Base-by-base conservation (phyloP, 2,113 vertebrate species). In the Ictalurus punctatus region DNA sequence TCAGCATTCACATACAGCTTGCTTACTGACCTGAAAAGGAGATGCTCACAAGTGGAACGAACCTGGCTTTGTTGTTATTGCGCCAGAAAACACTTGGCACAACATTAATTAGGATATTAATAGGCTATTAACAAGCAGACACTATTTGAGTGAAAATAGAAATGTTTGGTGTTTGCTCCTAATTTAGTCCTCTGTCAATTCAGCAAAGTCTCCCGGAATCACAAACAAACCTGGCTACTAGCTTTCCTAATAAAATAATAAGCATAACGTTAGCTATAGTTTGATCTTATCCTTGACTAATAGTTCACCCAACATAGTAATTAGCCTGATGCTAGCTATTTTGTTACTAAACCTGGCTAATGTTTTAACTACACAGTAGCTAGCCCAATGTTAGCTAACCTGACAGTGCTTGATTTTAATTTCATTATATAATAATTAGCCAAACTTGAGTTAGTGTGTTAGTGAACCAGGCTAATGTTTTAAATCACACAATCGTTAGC, bases 61-160 rank as follows among this genome's bases (percentile, higher is more conserved):
- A 40, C 5, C 78, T 87, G 78, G 9, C 48, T 78, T n/a, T 63
- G 69, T 37, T 44, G 71, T 58, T 80, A 40, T 8, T 44, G 65
- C 59, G 86, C 79, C 79, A 87, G 48, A 54, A 3, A 56, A 83
- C 78, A 87, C 65, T 83, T 83, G 81, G 30, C 34, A 27, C 81
- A 44, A 44, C 58, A 58, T 63, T 63, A 63, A 83, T 83, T 83
- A 40, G 58, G 34, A 59, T 63, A 83, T 63, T 83, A 83, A 83
- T 40, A 63, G 58, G 19, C 58, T 44, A 44, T 83, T 83, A 83
- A 63, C 81, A 63, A 83, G 81, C 54, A 23, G 14, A 63, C 59
- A 44, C 2, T 16, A 27, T 83, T 83, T 27, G 34, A 16, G 10
- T 25, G 58, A 83, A 63, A 83, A 83, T 25, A 83, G 23, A 59